These are phyloP conservation scores for Allacma fusca DNA, from an alignment of 2,888 invertebrate species.

Conservation along the genomic window DNA sequence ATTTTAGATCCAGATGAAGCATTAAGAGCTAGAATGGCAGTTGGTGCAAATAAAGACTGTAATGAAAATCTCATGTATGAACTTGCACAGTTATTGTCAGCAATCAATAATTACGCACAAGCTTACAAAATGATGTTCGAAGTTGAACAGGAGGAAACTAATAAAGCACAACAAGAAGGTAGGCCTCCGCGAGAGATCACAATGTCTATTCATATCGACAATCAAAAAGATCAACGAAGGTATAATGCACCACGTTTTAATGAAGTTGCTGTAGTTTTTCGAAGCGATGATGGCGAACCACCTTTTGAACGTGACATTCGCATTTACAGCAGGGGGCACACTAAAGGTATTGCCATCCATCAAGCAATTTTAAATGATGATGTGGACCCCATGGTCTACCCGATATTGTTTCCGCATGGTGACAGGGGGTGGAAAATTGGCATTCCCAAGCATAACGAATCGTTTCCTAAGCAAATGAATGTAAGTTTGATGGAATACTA, in stretches of 20 bases:
- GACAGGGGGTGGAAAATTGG: constrained; percentile 19
- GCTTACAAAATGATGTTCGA: no score
- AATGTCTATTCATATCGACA: constrained; percentile 23
- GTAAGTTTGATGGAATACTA: background rate
- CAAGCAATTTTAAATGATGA: no score
- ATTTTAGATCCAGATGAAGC: background rate
- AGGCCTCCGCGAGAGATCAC: background rate
- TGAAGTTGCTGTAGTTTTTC: constrained; percentile 52
- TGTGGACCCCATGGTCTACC: constrained; percentile 57
- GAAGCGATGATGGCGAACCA: constrained; percentile 46
- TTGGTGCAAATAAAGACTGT: background rate
- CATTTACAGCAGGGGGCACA: no score
- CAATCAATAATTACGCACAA: background rate
- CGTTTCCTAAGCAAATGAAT: no score
- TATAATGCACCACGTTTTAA: constrained; percentile 49
- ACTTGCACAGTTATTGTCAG: background rate
- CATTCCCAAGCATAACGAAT: no score
- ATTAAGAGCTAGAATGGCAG: background rate
- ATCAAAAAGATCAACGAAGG: constrained; percentile 32
- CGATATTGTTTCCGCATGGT: constrained; percentile 56
- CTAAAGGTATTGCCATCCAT: no score
- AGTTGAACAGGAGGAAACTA: no score
- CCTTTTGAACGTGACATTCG: no score
- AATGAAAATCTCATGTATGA: background rate
- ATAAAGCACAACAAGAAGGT: background rate